Percentiles rank a stretch among this genome's conserved stretches.
Evolutionary conservation across 2,113 vertebrate genomes (phyloP).

Genomic region (Typhlomys cinereus): DNA sequence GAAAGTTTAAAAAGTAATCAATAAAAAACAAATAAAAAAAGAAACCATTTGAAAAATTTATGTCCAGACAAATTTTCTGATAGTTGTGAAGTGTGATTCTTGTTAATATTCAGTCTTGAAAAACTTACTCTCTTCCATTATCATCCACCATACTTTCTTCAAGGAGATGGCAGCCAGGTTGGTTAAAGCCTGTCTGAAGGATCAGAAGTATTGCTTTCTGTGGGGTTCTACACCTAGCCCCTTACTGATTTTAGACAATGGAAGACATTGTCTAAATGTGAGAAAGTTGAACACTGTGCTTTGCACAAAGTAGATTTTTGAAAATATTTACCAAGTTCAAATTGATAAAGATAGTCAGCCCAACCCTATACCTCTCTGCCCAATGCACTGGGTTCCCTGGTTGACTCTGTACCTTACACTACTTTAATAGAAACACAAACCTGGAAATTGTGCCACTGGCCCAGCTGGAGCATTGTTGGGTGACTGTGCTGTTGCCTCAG

Average conservation of each 20-base stretch:
- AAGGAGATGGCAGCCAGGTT: slow-evolving; percentile 40
- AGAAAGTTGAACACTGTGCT: slow-evolving; percentile 21
- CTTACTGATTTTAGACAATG: background rate
- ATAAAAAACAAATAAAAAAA: background rate
- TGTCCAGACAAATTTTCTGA: slow-evolving; percentile 61
- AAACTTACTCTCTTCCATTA: slow-evolving; percentile 41
- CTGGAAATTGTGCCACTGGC: slow-evolving; percentile 62
- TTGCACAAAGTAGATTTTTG: slow-evolving; percentile 42
- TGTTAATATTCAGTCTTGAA: slow-evolving; percentile 36
- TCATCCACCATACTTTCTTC: background rate
- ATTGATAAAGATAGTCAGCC: slow-evolving; percentile 3
- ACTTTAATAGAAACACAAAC: slow-evolving; percentile 75
- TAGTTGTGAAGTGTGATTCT: slow-evolving; percentile 25
- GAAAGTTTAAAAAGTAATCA: slow-evolving; percentile 17
- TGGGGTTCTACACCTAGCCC: background rate
- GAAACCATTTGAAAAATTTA: slow-evolving; percentile 41
- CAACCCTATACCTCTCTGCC: slow-evolving; percentile 41
- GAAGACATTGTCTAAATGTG: background rate
- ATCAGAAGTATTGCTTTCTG: slow-evolving; percentile 38
- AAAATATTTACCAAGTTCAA: slow-evolving; percentile 43
- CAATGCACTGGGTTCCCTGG: slow-evolving; percentile 36
- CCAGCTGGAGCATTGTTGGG: slow-evolving; percentile 27
- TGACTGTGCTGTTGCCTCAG: background rate
- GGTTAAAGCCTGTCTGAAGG: slow-evolving; percentile 31
- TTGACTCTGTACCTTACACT: slow-evolving; percentile 71